These are phyloP conservation scores for Odontomachus brunneus DNA, from an alignment of 1,140 invertebrate species.

Conservation along the genomic window DNA sequence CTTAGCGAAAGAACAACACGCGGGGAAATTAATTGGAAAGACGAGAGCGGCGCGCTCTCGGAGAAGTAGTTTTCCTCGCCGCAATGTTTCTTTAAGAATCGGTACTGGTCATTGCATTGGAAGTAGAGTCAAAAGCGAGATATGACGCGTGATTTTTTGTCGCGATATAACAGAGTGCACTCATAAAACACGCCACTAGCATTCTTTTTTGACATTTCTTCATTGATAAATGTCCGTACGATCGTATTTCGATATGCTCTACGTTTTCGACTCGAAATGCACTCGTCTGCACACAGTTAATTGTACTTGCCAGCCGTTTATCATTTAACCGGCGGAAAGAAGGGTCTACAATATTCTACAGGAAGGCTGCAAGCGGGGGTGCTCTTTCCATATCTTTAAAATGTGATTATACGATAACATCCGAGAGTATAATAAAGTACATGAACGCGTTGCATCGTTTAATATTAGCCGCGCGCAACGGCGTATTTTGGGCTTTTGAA, in stretches of 20 bases:
- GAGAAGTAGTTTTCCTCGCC: too few relatives aligned
- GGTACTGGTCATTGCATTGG: neutral
- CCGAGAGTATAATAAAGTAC: constrained; percentile 28
- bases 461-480: constrained; percentile 19
- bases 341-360: neutral
- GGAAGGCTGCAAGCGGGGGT: neutral
- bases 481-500: constrained; percentile 48
- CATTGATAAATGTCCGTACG: too few relatives aligned
- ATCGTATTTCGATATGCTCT: neutral
- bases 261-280: neutral
- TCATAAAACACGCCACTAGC: too few relatives aligned
- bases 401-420: constrained; percentile 35
- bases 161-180: neutral
- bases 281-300: neutral
- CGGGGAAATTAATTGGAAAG: constrained; percentile 17
- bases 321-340: neutral
- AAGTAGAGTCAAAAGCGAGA: neutral
- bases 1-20: neutral
- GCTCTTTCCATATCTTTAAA: constrained; percentile 5
- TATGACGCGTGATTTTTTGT: neutral
- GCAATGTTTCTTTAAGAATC: too few relatives aligned
- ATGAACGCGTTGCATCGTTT: too few relatives aligned
- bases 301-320: neutral
- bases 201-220: too few relatives aligned
- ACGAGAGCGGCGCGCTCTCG: neutral